Percentiles rank a stretch among this genome's conserved stretches.
Evolutionary conservation across 2,797 vertebrate species (phyloP).

Genomic region (Cyclopterus lumpus): DNA sequence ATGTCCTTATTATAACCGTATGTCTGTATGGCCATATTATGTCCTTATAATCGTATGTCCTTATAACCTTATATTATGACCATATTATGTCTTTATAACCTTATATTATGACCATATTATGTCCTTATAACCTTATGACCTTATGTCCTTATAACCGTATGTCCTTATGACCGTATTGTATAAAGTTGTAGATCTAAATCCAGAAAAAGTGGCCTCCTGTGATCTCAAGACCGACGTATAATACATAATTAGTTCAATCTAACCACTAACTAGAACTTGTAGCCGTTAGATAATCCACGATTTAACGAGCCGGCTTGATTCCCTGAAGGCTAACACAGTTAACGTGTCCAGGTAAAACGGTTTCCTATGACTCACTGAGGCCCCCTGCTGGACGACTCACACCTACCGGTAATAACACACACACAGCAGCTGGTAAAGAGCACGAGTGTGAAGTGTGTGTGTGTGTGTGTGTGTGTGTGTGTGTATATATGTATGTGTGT

Average conservation of each 20-base stretch:
- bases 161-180: no score
- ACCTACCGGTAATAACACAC: slow-evolving; percentile 66
- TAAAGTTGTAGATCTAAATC: not conserved
- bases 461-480: slow-evolving; percentile 16
- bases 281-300: slow-evolving; percentile 24
- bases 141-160: no score
- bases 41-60: no score
- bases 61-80: no score
- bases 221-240: slow-evolving; percentile 25
- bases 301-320: slow-evolving; percentile 38
- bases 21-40: no score
- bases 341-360: slow-evolving; percentile 79
- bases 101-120: no score
- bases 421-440: slow-evolving; percentile 24
- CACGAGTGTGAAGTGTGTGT: slow-evolving; percentile 28
- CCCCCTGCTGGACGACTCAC: slow-evolving; percentile 72
- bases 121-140: no score
- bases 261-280: slow-evolving; percentile 55
- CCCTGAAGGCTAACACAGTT: slow-evolving; percentile 52
- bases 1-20: no score
- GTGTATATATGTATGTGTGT: not conserved
- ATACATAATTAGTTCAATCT: slow-evolving; percentile 12
- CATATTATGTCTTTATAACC: no score
- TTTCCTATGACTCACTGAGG: slow-evolving; percentile 81
- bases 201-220: slow-evolving; percentile 43